A percentile compares a stretch with the other conserved stretches of the same genome.
phyloP scores from a whole-genome alignment of 2,797 vertebrate genomes.

The Corythornis leucogaster region DNA sequence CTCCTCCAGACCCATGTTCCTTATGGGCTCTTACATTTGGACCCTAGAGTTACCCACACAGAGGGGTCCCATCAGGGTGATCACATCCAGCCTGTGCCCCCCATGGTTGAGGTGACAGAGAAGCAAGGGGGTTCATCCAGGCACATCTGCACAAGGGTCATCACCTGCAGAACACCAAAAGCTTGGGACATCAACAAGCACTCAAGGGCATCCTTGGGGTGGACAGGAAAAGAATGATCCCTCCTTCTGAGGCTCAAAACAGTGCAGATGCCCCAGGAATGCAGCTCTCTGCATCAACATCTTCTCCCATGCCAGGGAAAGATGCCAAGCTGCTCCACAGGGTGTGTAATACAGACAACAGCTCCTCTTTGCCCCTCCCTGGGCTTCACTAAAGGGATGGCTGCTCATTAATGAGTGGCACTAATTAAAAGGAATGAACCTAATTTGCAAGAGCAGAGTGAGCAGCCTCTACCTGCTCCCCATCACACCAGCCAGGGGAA shows the following conservation, averaged over 20 bases:
- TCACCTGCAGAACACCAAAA: not conserved
- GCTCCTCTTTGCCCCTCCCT: not conserved
- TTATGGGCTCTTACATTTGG: not conserved
- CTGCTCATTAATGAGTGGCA: not conserved
- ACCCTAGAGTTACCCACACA: no score
- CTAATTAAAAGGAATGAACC: not conserved
- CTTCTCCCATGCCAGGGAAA: not conserved
- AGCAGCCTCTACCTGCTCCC: not conserved
- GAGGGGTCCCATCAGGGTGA: not conserved
- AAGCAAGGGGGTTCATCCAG: not conserved
- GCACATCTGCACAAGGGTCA: fast-evolving
- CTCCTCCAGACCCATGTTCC: not conserved
- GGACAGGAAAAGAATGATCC: not conserved
- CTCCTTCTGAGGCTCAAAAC: not conserved
- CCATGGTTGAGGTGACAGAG: not conserved
- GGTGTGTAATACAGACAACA: not conserved
- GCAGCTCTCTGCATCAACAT: not conserved
- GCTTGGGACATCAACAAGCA: not conserved
- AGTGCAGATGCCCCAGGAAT: not conserved
- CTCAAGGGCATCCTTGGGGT: fast-evolving
- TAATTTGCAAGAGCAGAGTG: not conserved
- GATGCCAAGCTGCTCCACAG: not conserved
- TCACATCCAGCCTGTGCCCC: fast-evolving
- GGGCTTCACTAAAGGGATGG: not conserved
- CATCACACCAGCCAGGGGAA: not conserved